Evolutionary conservation across 2,113 vertebrate genomes (phyloP).

Genomic region (Lagopus leucura): DNA sequence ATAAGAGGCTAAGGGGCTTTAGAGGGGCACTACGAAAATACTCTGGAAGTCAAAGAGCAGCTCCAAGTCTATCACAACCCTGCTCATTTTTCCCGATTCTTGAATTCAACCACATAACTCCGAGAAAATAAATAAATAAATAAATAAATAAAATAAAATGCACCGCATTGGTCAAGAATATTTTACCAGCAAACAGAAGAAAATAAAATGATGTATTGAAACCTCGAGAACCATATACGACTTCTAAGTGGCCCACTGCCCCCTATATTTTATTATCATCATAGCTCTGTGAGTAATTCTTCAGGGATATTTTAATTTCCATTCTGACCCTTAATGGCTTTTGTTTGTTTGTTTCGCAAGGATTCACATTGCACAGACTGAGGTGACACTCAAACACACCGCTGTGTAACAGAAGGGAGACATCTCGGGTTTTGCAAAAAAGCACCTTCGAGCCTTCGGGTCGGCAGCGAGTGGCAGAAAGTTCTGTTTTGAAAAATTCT

Average conservation of each 20-base stretch:
- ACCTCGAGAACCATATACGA: not conserved
- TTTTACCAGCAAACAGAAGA: not conserved
- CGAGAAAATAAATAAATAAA: too few relatives aligned
- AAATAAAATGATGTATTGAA: not conserved
- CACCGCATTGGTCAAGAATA: not conserved
- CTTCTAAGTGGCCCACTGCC: not conserved
- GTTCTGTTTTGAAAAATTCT: slow-evolving; percentile 1
- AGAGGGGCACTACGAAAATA: not conserved
- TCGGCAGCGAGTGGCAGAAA: not conserved
- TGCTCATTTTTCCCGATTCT: not conserved
- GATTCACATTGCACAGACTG: not conserved
- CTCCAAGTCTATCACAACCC: not conserved
- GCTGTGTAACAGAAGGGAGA: not conserved
- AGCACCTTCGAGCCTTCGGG: not conserved
- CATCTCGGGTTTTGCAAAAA: not conserved
- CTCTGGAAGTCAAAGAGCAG: not conserved
- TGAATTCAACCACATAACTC: not conserved
- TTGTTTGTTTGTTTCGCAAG: not conserved
- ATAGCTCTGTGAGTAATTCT: not conserved
- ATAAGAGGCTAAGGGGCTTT: not conserved
- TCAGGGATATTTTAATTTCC: not conserved
- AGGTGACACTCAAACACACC: not conserved
- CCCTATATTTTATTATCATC: not conserved
- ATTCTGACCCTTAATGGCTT: not conserved
- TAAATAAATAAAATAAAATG: not conserved